phyloP scores from a whole-genome alignment of 2,113 vertebrate species.

The Euleptes europaea region DNA sequence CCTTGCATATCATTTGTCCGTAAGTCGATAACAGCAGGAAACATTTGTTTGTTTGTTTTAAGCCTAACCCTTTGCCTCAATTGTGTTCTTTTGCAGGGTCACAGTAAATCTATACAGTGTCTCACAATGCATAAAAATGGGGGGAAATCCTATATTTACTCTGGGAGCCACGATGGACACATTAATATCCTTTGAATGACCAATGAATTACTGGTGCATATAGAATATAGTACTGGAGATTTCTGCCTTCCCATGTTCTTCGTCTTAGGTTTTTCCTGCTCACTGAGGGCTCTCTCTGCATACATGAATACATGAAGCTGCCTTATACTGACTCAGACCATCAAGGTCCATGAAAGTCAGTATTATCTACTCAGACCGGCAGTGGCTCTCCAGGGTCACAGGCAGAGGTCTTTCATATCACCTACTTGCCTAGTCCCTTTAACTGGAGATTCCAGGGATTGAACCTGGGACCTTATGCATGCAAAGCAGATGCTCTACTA shows the following conservation, averaged over 20 bases:
- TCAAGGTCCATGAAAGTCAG: no score
- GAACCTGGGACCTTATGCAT: no score
- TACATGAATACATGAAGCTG: no score
- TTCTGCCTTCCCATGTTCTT: rapidly evolving
- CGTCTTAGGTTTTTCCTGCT: background rate
- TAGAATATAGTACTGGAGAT: background rate
- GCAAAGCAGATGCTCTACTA: no score
- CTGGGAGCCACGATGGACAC: constrained; percentile 94
- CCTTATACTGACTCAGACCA: no score
- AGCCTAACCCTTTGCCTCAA: background rate
- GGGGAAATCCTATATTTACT: constrained; percentile 86
- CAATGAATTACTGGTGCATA: background rate
- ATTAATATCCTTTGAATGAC: constrained; percentile 93
- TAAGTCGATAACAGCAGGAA: no score
- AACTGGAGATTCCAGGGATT: no score
- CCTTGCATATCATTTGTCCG: no score
- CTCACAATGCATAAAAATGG: constrained; percentile 86
- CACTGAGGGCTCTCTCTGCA: background rate
- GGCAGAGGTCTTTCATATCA: no score
- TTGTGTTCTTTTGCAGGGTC: constrained; percentile 80
- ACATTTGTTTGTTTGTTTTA: background rate
- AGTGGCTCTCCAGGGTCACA: no score
- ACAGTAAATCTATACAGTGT: constrained; percentile 95
- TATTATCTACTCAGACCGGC: no score
- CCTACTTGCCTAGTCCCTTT: no score